These are phyloP conservation scores for Thunnus thynnus DNA, from an alignment of 2,113 vertebrate species.

Conservation along the genomic window DNA sequence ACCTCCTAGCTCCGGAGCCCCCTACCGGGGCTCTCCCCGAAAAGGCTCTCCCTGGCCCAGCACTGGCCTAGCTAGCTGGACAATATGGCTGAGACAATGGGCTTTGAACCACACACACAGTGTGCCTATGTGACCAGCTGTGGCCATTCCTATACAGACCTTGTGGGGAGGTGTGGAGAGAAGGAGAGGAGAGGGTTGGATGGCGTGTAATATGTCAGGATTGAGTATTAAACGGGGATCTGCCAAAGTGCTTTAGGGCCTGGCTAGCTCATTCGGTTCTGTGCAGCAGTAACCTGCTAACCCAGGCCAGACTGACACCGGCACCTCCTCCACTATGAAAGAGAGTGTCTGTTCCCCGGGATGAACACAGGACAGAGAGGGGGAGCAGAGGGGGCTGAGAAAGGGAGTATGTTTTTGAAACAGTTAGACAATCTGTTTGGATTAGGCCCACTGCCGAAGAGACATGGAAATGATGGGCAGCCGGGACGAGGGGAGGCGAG, in stretches of 20 bases:
- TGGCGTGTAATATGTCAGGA: constrained; percentile 66
- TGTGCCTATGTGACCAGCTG: constrained; percentile 64
- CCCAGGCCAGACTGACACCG: constrained; percentile 75
- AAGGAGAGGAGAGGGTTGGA: constrained; percentile 20
- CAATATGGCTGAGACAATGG: constrained; percentile 75
- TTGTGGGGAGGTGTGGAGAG: constrained; percentile 28
- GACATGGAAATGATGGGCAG: constrained; percentile 77
- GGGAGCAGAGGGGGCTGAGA: constrained; percentile 57
- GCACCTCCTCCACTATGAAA: constrained; percentile 79
- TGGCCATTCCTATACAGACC: constrained; percentile 68
- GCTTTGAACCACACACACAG: constrained; percentile 58
- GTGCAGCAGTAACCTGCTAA: constrained; percentile 76
- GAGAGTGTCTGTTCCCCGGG: constrained; percentile 69
- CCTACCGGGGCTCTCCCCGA: constrained; percentile 62
- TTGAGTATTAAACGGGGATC: constrained; percentile 75
- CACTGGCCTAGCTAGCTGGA: constrained; percentile 48
- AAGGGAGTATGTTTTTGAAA: constrained; percentile 81
- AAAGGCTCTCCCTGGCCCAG: constrained; percentile 49
- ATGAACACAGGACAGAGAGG: constrained; percentile 67
- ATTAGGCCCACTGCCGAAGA: constrained; percentile 78
- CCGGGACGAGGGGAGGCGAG: constrained; percentile 69
- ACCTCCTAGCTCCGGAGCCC: constrained; percentile 68
- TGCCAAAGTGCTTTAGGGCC: constrained; percentile 77
- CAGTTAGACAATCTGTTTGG: constrained; percentile 84
- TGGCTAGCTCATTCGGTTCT: constrained; percentile 62